These are phyloP conservation scores for Falco novaeseelandiae DNA, from an alignment of 2,797 vertebrate species.

Conservation along the genomic window DNA sequence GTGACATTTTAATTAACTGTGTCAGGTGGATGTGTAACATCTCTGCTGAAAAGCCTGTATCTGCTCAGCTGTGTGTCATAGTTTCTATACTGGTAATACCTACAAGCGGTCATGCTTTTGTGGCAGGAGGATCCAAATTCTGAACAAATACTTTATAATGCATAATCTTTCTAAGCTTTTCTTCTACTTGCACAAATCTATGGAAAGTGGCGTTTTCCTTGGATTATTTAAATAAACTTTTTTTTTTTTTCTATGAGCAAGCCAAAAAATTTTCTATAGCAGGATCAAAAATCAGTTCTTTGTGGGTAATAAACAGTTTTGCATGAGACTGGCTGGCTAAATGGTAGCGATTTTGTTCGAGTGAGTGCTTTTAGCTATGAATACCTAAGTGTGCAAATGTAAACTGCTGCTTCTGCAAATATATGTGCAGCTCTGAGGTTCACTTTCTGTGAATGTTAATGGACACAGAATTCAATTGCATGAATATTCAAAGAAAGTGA, in stretches of 20 bases:
- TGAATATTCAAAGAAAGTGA: slow-evolving; percentile 58
- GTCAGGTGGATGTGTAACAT: slow-evolving; percentile 66
- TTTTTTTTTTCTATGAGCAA: background rate
- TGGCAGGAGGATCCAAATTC: slow-evolving; percentile 6
- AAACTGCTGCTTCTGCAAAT: slow-evolving; percentile 9
- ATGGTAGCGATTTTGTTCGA: slow-evolving; percentile 13
- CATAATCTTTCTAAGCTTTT: slow-evolving; percentile 1
- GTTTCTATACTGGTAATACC: background rate
- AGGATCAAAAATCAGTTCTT: slow-evolving; percentile 26
- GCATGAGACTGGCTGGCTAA: background rate
- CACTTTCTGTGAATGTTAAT: slow-evolving; percentile 53
- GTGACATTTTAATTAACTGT: slow-evolving; percentile 71
- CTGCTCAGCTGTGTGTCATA: slow-evolving; percentile 58
- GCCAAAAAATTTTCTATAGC: background rate
- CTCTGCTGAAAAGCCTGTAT: slow-evolving; percentile 59
- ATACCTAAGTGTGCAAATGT: slow-evolving; percentile 50
- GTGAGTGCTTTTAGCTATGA: slow-evolving; percentile 45
- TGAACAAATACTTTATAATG: slow-evolving; percentile 3
- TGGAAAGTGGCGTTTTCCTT: slow-evolving; percentile 8
- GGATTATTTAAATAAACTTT: background rate
- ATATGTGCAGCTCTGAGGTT: slow-evolving; percentile 25
- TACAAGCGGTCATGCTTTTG: background rate
- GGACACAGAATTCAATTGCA: slow-evolving; percentile 34
- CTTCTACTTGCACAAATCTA: background rate
- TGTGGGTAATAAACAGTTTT: slow-evolving; percentile 41